Evolutionary conservation across 1,140 invertebrate genomes (phyloP).

Genomic region (Aphaenogaster ashmeadi): DNA sequence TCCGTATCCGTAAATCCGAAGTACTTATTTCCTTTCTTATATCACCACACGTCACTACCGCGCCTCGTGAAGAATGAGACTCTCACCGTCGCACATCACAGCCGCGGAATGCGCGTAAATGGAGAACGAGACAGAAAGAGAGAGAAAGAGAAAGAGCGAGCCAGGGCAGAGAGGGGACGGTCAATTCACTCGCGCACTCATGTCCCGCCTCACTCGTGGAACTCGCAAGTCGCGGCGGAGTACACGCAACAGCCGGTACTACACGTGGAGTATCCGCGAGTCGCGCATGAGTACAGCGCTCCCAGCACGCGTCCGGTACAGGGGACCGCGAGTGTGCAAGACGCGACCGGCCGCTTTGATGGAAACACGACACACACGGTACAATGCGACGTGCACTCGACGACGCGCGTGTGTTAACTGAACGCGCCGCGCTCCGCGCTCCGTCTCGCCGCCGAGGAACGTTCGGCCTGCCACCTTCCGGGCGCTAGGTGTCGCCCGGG

Average conservation of each 20-base stretch:
- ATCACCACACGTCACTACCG: constrained; percentile 49
- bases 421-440: constrained; percentile 32
- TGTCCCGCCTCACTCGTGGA: not conserved
- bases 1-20: constrained; percentile 71
- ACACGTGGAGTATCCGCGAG: not conserved
- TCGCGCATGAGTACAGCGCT: constrained; percentile 4
- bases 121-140: not conserved
- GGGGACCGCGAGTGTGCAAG: no score
- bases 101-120: not conserved
- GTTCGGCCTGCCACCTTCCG: constrained; percentile 56
- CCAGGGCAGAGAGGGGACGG: no score
- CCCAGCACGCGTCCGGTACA: not conserved
- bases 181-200: not conserved
- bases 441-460: not conserved
- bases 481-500: constrained; percentile 69
- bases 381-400: constrained; percentile 54
- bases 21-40: not conserved
- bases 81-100: constrained; percentile 40
- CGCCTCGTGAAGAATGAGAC: constrained; percentile 39
- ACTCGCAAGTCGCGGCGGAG: not conserved
- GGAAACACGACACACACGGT: not conserved
- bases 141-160: not conserved
- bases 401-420: constrained; percentile 84
- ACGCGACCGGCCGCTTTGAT: no score
- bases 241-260: not conserved